Evolutionary conservation across 2,888 invertebrate species (phyloP).

Genomic region (Monoplex corrugatus): DNA sequence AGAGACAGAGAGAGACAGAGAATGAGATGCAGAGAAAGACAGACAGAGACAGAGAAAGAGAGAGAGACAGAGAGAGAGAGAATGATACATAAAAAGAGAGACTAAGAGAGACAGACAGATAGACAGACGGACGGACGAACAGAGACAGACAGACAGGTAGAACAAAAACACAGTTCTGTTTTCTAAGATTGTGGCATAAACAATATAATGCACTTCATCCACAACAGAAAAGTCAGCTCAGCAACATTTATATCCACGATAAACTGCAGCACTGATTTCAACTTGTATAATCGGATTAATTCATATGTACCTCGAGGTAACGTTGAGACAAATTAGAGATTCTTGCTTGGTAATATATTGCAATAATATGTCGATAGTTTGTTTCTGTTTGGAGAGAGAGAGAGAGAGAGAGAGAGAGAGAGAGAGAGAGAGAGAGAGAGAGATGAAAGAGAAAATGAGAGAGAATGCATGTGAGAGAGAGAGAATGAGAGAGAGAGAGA

Average conservation of each 20-base stretch:
- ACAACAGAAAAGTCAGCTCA: not conserved
- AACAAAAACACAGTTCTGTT: not conserved
- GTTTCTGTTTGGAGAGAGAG: too few relatives aligned
- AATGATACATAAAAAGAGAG: not conserved
- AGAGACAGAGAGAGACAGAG: not conserved
- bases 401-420: too few relatives aligned
- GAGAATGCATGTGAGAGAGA: too few relatives aligned
- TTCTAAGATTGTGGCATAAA: not conserved
- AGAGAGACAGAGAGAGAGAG: not conserved
- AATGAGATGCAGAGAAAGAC: not conserved
- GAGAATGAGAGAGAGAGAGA: too few relatives aligned
- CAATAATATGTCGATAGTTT: too few relatives aligned
- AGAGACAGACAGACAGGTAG: not conserved
- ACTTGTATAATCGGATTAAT: not conserved
- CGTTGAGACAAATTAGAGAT: too few relatives aligned
- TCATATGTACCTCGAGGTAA: too few relatives aligned
- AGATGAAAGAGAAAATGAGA: too few relatives aligned
- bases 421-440: too few relatives aligned
- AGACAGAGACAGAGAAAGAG: not conserved
- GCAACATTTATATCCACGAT: not conserved
- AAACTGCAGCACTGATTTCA: not conserved
- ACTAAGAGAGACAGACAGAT: not conserved
- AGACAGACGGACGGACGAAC: not conserved
- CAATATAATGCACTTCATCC: not conserved
- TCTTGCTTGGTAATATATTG: too few relatives aligned